phyloP scores from a whole-genome alignment of 2,113 vertebrate species.

The Cyphomyrus discorhynchus region DNA sequence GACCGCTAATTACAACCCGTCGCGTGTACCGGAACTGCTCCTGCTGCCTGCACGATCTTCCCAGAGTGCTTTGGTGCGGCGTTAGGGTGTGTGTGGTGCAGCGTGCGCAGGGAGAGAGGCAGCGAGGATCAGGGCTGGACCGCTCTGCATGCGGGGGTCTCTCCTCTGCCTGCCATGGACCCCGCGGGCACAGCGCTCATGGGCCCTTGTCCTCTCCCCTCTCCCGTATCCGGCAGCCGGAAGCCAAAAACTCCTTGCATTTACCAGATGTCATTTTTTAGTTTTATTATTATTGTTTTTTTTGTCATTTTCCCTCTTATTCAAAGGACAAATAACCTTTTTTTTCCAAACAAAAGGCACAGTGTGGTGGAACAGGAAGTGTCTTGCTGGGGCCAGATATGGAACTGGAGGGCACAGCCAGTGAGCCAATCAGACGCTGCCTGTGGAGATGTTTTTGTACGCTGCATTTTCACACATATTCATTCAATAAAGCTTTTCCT shows the following conservation, averaged over 20 bases:
- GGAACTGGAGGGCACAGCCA: constrained; percentile 46
- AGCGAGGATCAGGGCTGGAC: constrained; percentile 52
- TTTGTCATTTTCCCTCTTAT: constrained; percentile 38
- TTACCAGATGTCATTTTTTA: constrained; percentile 43
- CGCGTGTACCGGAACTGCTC: constrained; percentile 28
- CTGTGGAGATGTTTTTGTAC: constrained; percentile 55
- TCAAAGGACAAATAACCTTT: constrained; percentile 42
- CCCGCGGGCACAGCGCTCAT: not conserved
- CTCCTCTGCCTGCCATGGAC: constrained; percentile 39
- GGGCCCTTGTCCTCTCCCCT: constrained; percentile 44
- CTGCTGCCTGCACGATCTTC: constrained; percentile 36
- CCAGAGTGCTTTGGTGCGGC: constrained; percentile 34
- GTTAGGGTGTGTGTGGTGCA: constrained; percentile 46
- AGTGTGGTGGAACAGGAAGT: constrained; percentile 52
- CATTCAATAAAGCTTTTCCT: constrained; percentile 62
- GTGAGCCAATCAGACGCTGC: constrained; percentile 50
- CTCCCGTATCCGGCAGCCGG: constrained; percentile 41
- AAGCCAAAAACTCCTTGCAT: constrained; percentile 33
- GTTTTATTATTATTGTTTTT: constrained; percentile 41
- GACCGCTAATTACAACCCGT: constrained; percentile 32
- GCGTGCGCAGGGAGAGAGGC: constrained; percentile 51
- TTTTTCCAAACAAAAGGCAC: constrained; percentile 27
- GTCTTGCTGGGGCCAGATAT: constrained; percentile 42
- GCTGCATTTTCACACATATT: constrained; percentile 64
- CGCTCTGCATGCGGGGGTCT: constrained; percentile 42